Evolutionary conservation across 2,113 vertebrate genomes (phyloP).

Genomic region (Syngnathus scovelli): DNA sequence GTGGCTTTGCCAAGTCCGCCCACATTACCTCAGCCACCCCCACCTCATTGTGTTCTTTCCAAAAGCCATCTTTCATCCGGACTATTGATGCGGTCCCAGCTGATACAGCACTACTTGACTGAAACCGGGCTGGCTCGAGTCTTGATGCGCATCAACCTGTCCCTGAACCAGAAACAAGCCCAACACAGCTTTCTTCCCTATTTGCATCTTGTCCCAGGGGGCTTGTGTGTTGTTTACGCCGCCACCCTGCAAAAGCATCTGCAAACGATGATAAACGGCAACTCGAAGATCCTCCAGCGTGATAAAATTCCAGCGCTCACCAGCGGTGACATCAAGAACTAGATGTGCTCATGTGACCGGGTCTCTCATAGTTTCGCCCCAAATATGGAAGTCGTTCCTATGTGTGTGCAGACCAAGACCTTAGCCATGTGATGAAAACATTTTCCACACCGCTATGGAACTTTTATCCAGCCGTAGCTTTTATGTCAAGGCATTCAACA

Average conservation of each 20-base stretch:
- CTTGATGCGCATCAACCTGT: slow-evolving; percentile 1
- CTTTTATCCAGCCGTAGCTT: slow-evolving; percentile 15
- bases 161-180: not conserved
- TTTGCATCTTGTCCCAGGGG: not conserved
- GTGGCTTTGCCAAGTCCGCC: slow-evolving; percentile 50
- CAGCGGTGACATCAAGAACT: not conserved
- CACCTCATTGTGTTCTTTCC: slow-evolving; percentile 8
- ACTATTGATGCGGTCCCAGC: slow-evolving; percentile 32
- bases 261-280: slow-evolving; percentile 6
- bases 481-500: slow-evolving; percentile 4
- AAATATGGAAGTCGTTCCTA: not conserved
- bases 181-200: not conserved
- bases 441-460: slow-evolving; percentile 15
- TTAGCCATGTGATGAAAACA: not conserved
- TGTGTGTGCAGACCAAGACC: not conserved
- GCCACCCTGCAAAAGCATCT: slow-evolving; percentile 2
- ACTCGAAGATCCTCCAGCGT: not conserved
- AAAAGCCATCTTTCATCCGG: slow-evolving; percentile 26
- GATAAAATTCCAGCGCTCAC: slow-evolving; percentile 1
- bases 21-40: slow-evolving; percentile 36
- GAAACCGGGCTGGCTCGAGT: slow-evolving; percentile 31
- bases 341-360: not conserved
- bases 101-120: slow-evolving; percentile 19
- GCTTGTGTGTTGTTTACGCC: not conserved
- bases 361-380: not conserved